These are phyloP conservation scores for Sphyrna mokarran DNA, from an alignment of 2,113 vertebrate species.

Conservation along the genomic window DNA sequence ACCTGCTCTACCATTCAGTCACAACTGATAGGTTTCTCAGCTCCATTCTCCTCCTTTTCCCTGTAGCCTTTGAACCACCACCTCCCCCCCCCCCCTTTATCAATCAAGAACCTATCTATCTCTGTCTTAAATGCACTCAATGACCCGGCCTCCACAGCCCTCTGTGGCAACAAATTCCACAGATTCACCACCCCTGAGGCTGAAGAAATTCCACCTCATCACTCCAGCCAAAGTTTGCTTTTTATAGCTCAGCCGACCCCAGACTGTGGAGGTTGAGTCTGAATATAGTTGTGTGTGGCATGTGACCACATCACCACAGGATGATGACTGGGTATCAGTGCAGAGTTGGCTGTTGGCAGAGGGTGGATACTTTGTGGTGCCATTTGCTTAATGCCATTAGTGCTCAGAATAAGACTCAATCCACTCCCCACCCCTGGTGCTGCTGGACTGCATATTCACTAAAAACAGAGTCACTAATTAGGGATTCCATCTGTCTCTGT, in stretches of 20 bases:
- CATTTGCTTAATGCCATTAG: not conserved
- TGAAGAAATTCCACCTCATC: not conserved
- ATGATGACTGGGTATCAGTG: slow-evolving; percentile 3
- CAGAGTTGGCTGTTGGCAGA: not conserved
- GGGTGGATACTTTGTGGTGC: not conserved
- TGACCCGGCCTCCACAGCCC: too few relatives aligned
- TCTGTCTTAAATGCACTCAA: too few relatives aligned
- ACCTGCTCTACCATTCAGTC: too few relatives aligned
- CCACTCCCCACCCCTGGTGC: not conserved
- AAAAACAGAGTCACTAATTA: not conserved
- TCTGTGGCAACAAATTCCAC: too few relatives aligned
- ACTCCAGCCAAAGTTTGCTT: not conserved
- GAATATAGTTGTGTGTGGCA: not conserved
- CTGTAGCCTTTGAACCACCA: too few relatives aligned
- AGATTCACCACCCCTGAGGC: too few relatives aligned
- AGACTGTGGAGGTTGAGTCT: not conserved
- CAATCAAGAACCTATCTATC: too few relatives aligned
- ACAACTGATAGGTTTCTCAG: too few relatives aligned
- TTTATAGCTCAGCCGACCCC: not conserved
- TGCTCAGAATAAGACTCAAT: not conserved
- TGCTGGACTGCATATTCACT: not conserved
- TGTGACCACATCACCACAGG: not conserved
- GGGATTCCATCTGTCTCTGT: not conserved
- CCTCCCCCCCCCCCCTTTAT: too few relatives aligned
- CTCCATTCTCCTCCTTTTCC: too few relatives aligned